These are phyloP conservation scores for Furnarius figulus DNA, from an alignment of 2,113 vertebrate species.

Conservation along the genomic window DNA sequence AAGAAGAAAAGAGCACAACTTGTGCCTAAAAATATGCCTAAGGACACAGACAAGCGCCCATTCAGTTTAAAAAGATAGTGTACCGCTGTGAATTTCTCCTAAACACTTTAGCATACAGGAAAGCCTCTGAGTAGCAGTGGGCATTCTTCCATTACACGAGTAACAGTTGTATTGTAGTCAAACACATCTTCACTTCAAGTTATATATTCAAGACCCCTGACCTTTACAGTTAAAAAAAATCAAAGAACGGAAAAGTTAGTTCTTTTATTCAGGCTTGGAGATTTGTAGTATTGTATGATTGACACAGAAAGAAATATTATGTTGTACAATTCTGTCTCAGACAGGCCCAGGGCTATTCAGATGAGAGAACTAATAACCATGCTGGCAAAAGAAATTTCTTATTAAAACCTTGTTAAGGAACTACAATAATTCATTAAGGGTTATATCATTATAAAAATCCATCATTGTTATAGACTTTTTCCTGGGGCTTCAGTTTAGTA, in stretches of 20 bases:
- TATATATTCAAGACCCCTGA: slow-evolving; percentile 6
- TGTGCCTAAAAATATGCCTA: not conserved
- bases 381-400: slow-evolving; percentile 64
- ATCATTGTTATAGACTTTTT: slow-evolving; percentile 65
- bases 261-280: slow-evolving; percentile 47
- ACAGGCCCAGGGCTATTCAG: slow-evolving; percentile 64
- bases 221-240: not conserved
- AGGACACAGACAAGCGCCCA: not conserved
- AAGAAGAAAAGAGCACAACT: not conserved
- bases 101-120: not conserved
- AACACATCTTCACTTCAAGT: slow-evolving; percentile 26
- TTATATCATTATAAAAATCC: slow-evolving; percentile 75
- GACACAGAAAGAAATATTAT: slow-evolving; percentile 70
- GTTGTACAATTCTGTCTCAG: slow-evolving; percentile 55
- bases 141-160: slow-evolving; percentile 8
- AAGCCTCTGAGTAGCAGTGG: not conserved
- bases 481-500: slow-evolving; percentile 52
- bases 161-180: slow-evolving; percentile 1
- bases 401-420: slow-evolving; percentile 74
- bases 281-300: slow-evolving; percentile 43
- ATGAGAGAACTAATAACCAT: slow-evolving; percentile 67
- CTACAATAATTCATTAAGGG: slow-evolving; percentile 74
- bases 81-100: not conserved
- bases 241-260: not conserved
- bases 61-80: not conserved